phyloP scores from a whole-genome alignment of 2,797 vertebrate genomes.

The Notamacropus eugenii region DNA sequence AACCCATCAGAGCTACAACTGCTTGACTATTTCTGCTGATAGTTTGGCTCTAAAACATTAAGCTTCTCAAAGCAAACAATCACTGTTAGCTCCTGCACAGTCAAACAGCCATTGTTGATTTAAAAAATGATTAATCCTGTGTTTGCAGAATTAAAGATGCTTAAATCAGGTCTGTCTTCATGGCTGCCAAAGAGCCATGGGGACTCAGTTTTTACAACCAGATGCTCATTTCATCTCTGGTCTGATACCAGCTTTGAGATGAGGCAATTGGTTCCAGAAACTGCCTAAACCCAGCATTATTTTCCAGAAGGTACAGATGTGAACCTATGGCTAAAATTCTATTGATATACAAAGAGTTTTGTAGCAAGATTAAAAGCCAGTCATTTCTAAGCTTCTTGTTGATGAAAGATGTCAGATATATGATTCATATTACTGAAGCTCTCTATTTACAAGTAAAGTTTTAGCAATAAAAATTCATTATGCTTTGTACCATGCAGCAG shows the following conservation, averaged over 20 bases:
- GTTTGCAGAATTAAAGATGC: constrained; percentile 38
- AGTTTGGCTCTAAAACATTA: background rate
- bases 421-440: background rate
- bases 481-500: background rate
- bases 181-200: constrained; percentile 26
- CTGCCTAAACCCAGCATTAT: constrained; percentile 33
- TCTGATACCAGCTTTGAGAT: constrained; percentile 12
- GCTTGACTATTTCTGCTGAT: background rate
- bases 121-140: background rate
- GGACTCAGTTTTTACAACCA: background rate
- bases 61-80: constrained; percentile 31
- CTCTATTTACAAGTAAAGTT: background rate
- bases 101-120: background rate
- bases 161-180: constrained; percentile 32
- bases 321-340: constrained; percentile 60
- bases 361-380: constrained; percentile 48
- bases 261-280: background rate
- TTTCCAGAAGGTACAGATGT: constrained; percentile 25
- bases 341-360: constrained; percentile 46
- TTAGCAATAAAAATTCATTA: background rate
- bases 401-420: constrained; percentile 42
- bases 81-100: background rate
- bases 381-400: constrained; percentile 1
- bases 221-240: constrained; percentile 18
- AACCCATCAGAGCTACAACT: background rate